Base-by-base conservation (phyloP, 2,888 invertebrate species). In the Shargacucullia verbasci region DNA sequence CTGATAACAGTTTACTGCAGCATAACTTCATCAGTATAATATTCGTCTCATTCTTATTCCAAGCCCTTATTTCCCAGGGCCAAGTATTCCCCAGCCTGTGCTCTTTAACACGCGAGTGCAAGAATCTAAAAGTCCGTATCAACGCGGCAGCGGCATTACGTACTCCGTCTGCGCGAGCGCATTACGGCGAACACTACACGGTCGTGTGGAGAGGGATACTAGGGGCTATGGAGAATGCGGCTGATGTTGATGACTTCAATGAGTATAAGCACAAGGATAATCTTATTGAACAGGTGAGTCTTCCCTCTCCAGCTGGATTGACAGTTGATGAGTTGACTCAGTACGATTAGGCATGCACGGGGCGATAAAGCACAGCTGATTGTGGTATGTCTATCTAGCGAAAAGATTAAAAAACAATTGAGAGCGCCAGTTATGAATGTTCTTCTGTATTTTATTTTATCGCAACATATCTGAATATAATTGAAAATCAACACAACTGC, bases 101-200 rank as follows among this genome's bases (percentile, higher is more conserved):
- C 63, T 93, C 94, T 12, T 87, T 97, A 13, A 95, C 97, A 0
- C 95, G 96, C 45, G 95, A 95, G 61, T 97, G 97, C 85, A 95
- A 96, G 55, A 98, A 98, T 85, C 97, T 98, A 72, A 98, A 98
- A 94, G 98, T 98, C 6, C 96, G 98, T 29, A 98, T 97, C 59
- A 98, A 97, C 87, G 98, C 98, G 2, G 97, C 97, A 0, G 94
- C 95, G 55, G 98, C 98, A 0, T 85, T 98, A 59, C 95, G 95
- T 10, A 95, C 95, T 57, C 95, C 96, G n/a, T 81, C 84, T 34
- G 86, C 88, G 0, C 92, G 97, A n/a, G 75, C 88, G 25, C 93
- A 95, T 49, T 98, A 97, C 78, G 97, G 96, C 0, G 85, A 86
- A 4, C 94, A 95, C 68, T 96, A 95, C 76, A 82, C 92, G 0